Evolutionary conservation across 2,113 vertebrate species (phyloP).

Genomic region (Elachura formosa): DNA sequence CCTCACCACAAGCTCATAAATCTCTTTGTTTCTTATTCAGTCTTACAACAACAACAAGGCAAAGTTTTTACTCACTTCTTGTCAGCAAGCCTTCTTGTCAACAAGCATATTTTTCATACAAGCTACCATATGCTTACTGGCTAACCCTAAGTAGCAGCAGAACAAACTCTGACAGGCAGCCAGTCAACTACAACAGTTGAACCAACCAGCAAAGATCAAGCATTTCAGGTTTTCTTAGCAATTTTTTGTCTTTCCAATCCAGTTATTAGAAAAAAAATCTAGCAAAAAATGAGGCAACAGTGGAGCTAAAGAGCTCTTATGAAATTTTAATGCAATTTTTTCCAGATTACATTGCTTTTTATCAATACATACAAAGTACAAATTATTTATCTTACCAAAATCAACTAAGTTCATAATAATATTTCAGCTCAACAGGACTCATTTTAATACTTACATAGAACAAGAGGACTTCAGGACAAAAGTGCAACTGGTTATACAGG

Average conservation of each 20-base stretch:
- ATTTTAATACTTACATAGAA: neutral
- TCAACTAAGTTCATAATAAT: neutral
- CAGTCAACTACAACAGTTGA: neutral
- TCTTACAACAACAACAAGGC: neutral
- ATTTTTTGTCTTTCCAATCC: accelerated
- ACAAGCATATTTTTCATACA: neutral
- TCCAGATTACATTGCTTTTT: neutral
- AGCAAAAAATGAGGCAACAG: neutral
- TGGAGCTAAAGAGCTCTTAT: neutral
- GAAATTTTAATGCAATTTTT: neutral
- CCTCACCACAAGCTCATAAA: neutral
- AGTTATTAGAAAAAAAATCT: neutral
- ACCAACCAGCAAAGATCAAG: neutral
- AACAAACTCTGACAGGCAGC: neutral
- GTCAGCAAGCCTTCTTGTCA: neutral
- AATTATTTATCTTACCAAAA: neutral
- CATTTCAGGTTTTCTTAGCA: neutral
- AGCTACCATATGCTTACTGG: neutral
- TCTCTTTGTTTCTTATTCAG: neutral
- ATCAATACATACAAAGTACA: neutral
- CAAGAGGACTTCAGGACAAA: neutral
- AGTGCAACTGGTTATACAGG: neutral
- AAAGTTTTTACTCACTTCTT: neutral
- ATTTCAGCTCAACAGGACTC: neutral
- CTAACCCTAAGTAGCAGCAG: neutral